phyloP scores from a whole-genome alignment of 2,797 vertebrate genomes.

The Pantherophis alleghaniensis region DNA sequence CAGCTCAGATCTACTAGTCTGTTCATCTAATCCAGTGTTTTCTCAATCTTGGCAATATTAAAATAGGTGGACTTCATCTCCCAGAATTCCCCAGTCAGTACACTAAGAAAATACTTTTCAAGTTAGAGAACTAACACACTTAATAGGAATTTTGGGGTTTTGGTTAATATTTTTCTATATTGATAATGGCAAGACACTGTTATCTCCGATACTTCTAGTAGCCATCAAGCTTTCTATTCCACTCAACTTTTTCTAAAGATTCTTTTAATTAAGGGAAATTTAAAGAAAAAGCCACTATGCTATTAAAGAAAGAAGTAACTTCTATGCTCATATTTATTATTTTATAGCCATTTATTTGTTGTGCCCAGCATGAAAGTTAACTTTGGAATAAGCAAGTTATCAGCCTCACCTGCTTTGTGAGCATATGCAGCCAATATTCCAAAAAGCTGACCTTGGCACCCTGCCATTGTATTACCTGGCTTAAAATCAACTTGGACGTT shows the following conservation, averaged over 20 bases:
- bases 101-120: background rate
- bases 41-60: background rate
- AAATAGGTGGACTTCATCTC: background rate
- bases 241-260: background rate
- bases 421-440: background rate
- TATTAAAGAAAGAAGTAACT: background rate
- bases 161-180: background rate
- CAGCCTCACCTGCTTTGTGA: background rate
- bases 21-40: background rate
- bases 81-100: background rate
- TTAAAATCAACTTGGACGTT: background rate
- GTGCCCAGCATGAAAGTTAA: background rate
- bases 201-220: background rate
- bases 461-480: background rate
- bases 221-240: background rate
- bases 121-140: background rate
- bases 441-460: background rate
- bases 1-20: background rate
- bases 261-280: background rate
- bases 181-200: background rate
- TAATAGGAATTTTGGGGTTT: background rate
- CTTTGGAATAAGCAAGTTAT: background rate
- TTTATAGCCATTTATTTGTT: background rate
- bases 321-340: background rate
- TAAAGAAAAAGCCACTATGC: background rate